phyloP scores from a whole-genome alignment of 2,888 invertebrate species.

The Rosalia funebris region DNA sequence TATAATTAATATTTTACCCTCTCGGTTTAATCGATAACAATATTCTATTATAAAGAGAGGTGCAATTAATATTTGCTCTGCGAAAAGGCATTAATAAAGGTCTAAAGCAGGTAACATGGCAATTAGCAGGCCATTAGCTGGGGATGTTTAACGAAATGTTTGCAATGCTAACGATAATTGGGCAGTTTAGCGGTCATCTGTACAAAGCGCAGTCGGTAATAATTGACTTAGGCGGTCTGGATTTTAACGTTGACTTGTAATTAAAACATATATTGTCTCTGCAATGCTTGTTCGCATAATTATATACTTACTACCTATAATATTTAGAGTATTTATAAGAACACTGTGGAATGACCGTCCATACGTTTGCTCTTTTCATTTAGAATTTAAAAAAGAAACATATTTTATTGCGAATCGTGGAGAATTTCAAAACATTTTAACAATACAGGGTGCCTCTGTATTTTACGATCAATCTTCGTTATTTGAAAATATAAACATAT shows the following conservation, averaged over 20 bases:
- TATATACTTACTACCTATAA: too few species aligned
- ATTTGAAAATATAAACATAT: too few species aligned
- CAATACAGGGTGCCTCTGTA: too few species aligned
- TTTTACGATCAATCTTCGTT: too few species aligned
- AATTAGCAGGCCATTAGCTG: conserved; percentile 41
- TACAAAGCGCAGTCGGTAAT: conserved; percentile 12
- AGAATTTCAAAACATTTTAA: too few species aligned
- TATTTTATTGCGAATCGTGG: too few species aligned
- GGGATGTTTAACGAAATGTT: conserved; percentile 39
- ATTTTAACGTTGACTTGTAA: conserved; percentile 3
- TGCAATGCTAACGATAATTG: conserved; percentile 36
- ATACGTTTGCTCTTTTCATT: too few species aligned
- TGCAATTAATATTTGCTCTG: conserved; percentile 21
- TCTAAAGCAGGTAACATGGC: conserved; percentile 23
- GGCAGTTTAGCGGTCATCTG: conserved; percentile 24
- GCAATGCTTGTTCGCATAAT: too few species aligned
- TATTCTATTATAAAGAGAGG: conserved; percentile 6
- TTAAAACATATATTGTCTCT: neutral
- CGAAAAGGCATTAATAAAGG: conserved; percentile 10
- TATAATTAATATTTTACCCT: neutral
- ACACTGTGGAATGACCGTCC: too few species aligned
- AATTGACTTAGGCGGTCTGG: neutral
- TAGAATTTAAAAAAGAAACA: too few species aligned
- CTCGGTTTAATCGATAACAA: conserved; percentile 1
- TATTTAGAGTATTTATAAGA: too few species aligned